Evolutionary conservation across 64 coral and sea anemone species (phyloP).

Genomic region (Porites australiensis): DNA sequence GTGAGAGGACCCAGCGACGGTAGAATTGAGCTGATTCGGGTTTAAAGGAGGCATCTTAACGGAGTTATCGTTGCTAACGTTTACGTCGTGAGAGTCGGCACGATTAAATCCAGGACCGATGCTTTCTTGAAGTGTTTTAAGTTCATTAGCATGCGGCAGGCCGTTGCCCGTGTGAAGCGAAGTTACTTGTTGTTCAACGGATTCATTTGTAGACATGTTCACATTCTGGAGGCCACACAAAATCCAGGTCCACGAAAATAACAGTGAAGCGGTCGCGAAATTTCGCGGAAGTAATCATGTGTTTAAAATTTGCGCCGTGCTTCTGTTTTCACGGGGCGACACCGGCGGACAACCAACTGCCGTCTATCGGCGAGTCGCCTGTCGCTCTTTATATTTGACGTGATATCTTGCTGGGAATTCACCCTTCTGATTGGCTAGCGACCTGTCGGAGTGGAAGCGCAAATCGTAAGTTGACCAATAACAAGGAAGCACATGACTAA

Average conservation of each 20-base stretch:
- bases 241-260: not conserved
- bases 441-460: conserved; percentile 94
- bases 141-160: conserved; percentile 37
- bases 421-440: conserved; percentile 79
- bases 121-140: conserved; percentile 34
- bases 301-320: conserved; percentile 21
- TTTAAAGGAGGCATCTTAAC: conserved; percentile 42
- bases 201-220: conserved; percentile 53
- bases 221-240: not conserved
- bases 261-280: not conserved
- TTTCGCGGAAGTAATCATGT: conserved; percentile 26
- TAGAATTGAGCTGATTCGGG: not conserved
- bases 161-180: conserved; percentile 12
- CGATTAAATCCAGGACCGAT: conserved; percentile 20
- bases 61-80: not conserved
- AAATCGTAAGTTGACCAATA: conserved; percentile 77
- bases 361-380: conserved; percentile 76
- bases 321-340: conserved; percentile 49
- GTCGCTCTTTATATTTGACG: conserved; percentile 79
- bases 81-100: conserved; percentile 29
- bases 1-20: not conserved
- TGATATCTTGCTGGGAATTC: conserved; percentile 57
- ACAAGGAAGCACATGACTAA: conserved; percentile 12
- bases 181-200: not conserved
- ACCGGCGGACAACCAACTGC: conserved; percentile 56